These are phyloP conservation scores for Solenopsis fugax DNA, from an alignment of 1,140 invertebrate genomes.

Conservation along the genomic window DNA sequence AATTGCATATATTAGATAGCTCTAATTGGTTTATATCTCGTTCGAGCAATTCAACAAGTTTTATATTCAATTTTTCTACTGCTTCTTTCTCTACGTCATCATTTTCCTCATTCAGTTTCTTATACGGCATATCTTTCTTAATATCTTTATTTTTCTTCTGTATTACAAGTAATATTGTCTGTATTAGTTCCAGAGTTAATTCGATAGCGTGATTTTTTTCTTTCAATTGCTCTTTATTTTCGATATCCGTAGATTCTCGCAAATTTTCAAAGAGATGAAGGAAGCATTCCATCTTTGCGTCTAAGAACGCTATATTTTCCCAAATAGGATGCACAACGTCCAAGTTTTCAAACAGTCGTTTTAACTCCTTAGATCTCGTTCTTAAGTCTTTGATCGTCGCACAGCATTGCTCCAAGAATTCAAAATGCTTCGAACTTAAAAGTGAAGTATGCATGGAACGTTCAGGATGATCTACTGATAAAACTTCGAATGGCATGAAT, in stretches of 20 bases:
- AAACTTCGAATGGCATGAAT: conserved; percentile 68
- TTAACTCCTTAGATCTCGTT: conserved; percentile 78
- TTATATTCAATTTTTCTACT: conserved; percentile 86
- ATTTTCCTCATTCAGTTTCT: conserved; percentile 54
- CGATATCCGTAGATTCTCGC: conserved; percentile 35
- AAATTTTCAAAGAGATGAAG: conserved; percentile 69
- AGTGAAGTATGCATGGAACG: conserved; percentile 77
- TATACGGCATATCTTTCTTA: conserved; percentile 24
- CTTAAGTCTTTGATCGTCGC: conserved; percentile 81
- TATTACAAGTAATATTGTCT: conserved; percentile 88
- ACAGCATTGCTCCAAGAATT: conserved; percentile 76
- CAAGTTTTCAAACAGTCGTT: conserved; percentile 81
- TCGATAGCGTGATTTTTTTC: conserved; percentile 68
- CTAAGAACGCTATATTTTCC: conserved; percentile 76
- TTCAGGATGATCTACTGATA: conserved; percentile 75
- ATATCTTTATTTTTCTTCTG: conserved; percentile 91
- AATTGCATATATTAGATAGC: conserved; percentile 83
- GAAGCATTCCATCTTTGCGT: conserved; percentile 67
- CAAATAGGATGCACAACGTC: conserved; percentile 81
- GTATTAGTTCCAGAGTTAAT: conserved; percentile 87
- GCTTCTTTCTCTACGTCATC: conserved; percentile 84
- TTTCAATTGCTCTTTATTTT: conserved; percentile 36
- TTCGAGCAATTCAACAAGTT: conserved; percentile 89
- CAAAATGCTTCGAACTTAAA: conserved; percentile 82
- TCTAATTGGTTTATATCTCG: conserved; percentile 88